Evolutionary conservation across 2,888 invertebrate genomes (phyloP).

Genomic region (Heliconius ethilla): DNA sequence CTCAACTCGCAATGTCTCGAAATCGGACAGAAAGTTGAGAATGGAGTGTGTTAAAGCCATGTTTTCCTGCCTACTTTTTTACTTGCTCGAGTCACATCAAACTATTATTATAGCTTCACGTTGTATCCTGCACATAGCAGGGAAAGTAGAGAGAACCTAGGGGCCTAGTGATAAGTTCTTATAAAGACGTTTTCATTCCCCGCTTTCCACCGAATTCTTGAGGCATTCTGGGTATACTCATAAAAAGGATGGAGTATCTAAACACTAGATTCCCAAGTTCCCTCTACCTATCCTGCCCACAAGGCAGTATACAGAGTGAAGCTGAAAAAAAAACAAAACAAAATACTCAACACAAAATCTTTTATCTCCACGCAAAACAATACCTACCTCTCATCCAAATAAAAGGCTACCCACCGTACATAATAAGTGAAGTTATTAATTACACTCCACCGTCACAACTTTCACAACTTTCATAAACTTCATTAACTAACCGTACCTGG

Average conservation of each 20-base stretch:
- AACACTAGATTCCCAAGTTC: too few species aligned
- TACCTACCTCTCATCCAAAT: background rate
- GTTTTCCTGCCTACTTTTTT: background rate
- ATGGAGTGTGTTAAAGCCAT: background rate
- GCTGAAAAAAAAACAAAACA: background rate
- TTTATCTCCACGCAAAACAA: background rate
- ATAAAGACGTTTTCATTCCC: too few species aligned
- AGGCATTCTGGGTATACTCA: too few species aligned
- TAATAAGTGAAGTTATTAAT: constrained; percentile 3
- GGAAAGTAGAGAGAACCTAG: background rate
- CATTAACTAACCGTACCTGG: constrained; percentile 47
- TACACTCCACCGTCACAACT: constrained; percentile 32
- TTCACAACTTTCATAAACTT: constrained; percentile 49
- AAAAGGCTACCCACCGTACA: background rate
- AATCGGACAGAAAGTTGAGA: background rate
- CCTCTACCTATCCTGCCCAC: too few species aligned
- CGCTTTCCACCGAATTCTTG: too few species aligned
- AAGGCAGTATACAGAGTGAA: background rate
- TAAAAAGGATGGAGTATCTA: too few species aligned
- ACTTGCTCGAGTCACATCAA: too few species aligned
- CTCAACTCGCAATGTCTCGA: background rate
- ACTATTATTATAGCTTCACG: background rate
- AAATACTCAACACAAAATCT: background rate
- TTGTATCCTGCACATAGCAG: background rate
- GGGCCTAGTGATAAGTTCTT: too few species aligned